Evolutionary conservation across 2,797 vertebrate species (phyloP).

Genomic region (Podarcis lilfordi): DNA sequence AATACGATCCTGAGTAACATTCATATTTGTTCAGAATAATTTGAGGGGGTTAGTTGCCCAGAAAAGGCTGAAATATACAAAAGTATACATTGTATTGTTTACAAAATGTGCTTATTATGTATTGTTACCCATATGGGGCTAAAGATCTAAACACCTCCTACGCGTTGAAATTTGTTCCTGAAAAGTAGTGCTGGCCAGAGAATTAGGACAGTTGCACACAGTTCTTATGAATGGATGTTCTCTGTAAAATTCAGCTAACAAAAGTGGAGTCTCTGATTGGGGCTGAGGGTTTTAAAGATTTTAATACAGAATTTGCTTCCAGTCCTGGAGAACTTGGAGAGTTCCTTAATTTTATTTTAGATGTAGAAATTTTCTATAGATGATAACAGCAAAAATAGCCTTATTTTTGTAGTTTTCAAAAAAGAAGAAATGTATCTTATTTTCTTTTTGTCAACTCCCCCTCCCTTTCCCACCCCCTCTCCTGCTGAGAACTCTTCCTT

Average conservation of each 20-base stretch:
- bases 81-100: not conserved
- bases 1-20: no score
- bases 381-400: not conserved
- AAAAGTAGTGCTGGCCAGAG: not conserved
- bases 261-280: not conserved
- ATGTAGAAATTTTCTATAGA: constrained; percentile 17
- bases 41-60: no score
- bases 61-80: not conserved
- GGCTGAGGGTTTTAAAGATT: not conserved
- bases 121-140: not conserved
- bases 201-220: constrained; percentile 2
- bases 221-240: constrained; percentile 1
- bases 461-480: not conserved
- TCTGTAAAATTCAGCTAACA: not conserved
- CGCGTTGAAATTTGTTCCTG: not conserved
- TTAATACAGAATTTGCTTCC: not conserved
- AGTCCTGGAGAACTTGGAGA: not conserved
- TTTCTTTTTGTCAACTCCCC: constrained; percentile 39
- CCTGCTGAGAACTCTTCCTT: constrained; percentile 27
- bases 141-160: not conserved
- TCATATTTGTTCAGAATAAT: no score
- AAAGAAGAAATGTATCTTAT: constrained; percentile 25
- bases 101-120: not conserved
- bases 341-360: constrained; percentile 12
- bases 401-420: constrained; percentile 47